These are phyloP conservation scores for Actinemys pallida DNA, from an alignment of 2,113 vertebrate genomes.

Conservation along the genomic window DNA sequence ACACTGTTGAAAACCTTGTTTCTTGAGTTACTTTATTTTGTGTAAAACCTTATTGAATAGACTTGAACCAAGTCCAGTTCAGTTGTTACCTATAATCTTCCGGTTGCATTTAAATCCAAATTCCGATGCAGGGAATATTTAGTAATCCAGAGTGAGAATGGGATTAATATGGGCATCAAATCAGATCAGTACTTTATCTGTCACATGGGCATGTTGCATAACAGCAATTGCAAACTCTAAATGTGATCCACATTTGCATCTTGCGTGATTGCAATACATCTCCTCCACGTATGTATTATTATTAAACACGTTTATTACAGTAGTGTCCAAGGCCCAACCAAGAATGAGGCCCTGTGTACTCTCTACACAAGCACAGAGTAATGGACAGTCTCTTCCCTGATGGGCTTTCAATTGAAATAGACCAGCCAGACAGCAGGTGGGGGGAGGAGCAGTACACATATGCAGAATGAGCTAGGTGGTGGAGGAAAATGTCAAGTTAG, in stretches of 20 bases:
- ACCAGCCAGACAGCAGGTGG: background rate
- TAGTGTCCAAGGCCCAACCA: background rate
- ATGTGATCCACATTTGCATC: background rate
- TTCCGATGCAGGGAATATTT: background rate
- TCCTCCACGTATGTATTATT: background rate
- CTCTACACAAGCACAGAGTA: background rate
- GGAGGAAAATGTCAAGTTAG: background rate
- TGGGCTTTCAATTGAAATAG: background rate
- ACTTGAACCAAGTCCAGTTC: accelerated
- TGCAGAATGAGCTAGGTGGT: background rate
- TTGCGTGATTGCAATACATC: background rate
- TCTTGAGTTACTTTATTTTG: background rate
- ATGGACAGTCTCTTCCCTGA: background rate
- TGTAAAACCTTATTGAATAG: background rate
- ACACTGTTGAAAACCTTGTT: background rate
- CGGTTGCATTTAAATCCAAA: background rate
- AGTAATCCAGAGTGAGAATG: background rate
- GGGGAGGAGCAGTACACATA: background rate
- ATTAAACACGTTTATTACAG: too few relatives aligned
- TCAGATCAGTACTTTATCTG: background rate
- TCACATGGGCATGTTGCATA: background rate
- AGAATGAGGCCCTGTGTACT: background rate
- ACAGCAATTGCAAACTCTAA: background rate
- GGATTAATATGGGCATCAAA: background rate
- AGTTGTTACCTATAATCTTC: background rate